Evolutionary conservation across 2,797 vertebrate genomes (phyloP).

Genomic region (Geotria australis): DNA sequence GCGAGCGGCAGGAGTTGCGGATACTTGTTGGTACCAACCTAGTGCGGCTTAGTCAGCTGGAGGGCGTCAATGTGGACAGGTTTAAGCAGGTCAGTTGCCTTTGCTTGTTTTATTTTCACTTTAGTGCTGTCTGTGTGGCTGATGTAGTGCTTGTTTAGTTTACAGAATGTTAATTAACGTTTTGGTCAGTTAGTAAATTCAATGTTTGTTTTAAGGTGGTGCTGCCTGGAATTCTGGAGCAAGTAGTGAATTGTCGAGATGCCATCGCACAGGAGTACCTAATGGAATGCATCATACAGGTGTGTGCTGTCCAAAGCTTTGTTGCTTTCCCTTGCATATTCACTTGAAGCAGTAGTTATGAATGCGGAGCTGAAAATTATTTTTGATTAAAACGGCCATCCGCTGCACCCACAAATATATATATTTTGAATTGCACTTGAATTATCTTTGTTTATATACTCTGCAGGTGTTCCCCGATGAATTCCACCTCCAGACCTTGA

Average conservation of each 20-base stretch:
- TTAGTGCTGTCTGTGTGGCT: not conserved
- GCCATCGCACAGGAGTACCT: slow-evolving; percentile 90
- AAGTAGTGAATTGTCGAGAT: slow-evolving; percentile 93
- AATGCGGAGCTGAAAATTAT: too few relatives aligned
- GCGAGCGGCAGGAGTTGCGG: slow-evolving; percentile 75
- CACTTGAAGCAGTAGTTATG: too few relatives aligned
- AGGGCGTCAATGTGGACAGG: slow-evolving; percentile 82
- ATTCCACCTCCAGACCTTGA: slow-evolving; percentile 92
- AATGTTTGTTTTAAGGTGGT: slow-evolving; percentile 27
- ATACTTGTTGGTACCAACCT: slow-evolving; percentile 90
- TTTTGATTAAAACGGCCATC: too few relatives aligned
- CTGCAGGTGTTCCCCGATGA: slow-evolving; percentile 83
- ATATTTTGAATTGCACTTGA: not conserved
- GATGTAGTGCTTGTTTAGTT: too few relatives aligned
- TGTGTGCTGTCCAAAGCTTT: slow-evolving; percentile 5
- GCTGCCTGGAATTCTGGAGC: slow-evolving; percentile 66
- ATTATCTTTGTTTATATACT: not conserved
- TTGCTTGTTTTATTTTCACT: not conserved
- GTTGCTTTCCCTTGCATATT: too few relatives aligned
- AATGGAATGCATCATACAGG: slow-evolving; percentile 99
- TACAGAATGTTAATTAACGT: too few relatives aligned
- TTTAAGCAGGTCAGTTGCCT: slow-evolving; percentile 51
- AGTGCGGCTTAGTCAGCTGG: slow-evolving; percentile 79
- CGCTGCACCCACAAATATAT: too few relatives aligned
- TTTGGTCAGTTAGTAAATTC: too few relatives aligned